phyloP scores from a whole-genome alignment of 2,888 invertebrate species.

The Zaprionus lineosus region DNA sequence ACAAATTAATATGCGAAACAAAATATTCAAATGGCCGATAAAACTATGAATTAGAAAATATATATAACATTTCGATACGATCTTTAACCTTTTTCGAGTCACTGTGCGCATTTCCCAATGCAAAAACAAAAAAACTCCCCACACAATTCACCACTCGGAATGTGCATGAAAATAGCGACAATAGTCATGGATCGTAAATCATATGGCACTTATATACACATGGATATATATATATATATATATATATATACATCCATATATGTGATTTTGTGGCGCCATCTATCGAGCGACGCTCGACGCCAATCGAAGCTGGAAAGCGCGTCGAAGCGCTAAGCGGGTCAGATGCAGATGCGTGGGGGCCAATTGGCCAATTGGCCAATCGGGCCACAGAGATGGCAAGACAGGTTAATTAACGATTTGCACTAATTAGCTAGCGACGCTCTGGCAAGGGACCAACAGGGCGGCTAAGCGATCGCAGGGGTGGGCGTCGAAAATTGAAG shows the following conservation, averaged over 20 bases:
- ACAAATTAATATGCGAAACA: conserved; percentile 4
- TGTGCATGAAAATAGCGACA: background rate
- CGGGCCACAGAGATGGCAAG: conserved; percentile 67
- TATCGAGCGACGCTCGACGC: no score
- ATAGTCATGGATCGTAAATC: conserved; percentile 32
- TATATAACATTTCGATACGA: no score
- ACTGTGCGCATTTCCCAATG: conserved; percentile 39
- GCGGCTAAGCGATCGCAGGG: background rate
- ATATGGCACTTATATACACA: no score
- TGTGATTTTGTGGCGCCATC: no score
- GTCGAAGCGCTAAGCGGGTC: conserved; percentile 55
- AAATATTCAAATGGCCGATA: no score
- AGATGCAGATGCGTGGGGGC: conserved; percentile 69
- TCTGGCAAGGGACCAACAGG: conserved; percentile 8
- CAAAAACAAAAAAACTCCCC: no score
- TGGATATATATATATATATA: no score
- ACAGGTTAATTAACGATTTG: conserved; percentile 71
- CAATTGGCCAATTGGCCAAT: conserved; percentile 70
- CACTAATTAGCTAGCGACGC: conserved; percentile 58
- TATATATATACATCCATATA: no score
- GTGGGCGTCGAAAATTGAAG: no score
- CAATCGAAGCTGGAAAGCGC: background rate
- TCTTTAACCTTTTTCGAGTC: no score
- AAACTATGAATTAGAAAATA: background rate
- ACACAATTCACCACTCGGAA: no score